phyloP scores from a whole-genome alignment of 2,797 vertebrate genomes.

The Cyprinella venusta region DNA sequence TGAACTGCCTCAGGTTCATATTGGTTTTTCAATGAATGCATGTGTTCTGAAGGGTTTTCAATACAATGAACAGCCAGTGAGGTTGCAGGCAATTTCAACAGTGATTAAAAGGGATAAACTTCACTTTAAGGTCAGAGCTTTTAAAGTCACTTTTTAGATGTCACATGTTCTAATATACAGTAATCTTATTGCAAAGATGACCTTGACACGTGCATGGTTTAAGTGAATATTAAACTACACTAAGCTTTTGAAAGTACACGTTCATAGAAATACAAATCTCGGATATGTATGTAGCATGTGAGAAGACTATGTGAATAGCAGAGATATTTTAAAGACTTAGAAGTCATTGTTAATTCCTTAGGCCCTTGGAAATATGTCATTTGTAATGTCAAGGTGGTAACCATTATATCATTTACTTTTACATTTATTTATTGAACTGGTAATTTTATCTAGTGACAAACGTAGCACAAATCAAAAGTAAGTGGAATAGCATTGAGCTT shows the following conservation, averaged over 20 bases:
- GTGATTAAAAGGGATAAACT: neutral
- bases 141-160: conserved; percentile 1
- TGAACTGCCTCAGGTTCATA: conserved; percentile 15
- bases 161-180: conserved; percentile 8
- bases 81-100: conserved; percentile 13
- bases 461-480: neutral
- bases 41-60: neutral
- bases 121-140: conserved; percentile 4
- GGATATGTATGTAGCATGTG: neutral
- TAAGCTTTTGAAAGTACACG: conserved; percentile 4
- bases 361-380: neutral
- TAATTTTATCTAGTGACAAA: neutral
- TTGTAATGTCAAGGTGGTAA: neutral
- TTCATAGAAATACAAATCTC: conserved; percentile 3
- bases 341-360: neutral
- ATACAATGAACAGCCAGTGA: conserved; percentile 7
- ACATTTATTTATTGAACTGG: neutral
- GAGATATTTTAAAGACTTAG: neutral
- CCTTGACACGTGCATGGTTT: conserved; percentile 18
- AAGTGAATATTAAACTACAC: conserved; percentile 1
- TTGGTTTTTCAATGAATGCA: conserved; percentile 14
- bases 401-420: neutral
- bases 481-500: neutral
- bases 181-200: neutral
- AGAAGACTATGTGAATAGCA: neutral